Evolutionary conservation across 2,888 invertebrate species (phyloP).

Genomic region (Machimus atricapillus): DNA sequence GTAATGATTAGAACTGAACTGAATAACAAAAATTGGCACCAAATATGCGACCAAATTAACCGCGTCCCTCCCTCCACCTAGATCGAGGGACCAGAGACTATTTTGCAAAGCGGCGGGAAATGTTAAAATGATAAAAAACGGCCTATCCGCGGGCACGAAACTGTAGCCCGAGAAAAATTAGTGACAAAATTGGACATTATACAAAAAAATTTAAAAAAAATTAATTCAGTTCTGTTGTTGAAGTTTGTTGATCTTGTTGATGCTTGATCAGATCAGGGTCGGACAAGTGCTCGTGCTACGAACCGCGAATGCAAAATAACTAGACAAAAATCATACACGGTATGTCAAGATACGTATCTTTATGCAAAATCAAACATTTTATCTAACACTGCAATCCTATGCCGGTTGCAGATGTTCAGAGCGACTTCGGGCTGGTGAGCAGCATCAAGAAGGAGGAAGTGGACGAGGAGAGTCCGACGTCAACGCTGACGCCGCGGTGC

Average conservation of each 20-base stretch:
- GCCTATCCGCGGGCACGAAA: not conserved
- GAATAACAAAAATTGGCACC: conserved; percentile 26
- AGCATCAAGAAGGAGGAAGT: conserved; percentile 46
- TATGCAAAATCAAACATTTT: conserved; percentile 44
- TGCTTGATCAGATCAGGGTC: conserved; percentile 51
- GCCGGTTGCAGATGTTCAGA: conserved; percentile 54
- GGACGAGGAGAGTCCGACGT: not conserved
- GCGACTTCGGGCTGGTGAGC: conserved; percentile 49
- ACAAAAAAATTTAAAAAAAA: conserved; percentile 31
- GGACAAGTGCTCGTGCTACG: conserved; percentile 47
- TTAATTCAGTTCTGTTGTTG: conserved; percentile 53
- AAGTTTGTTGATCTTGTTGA: conserved; percentile 53
- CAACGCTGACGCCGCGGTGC: not conserved
- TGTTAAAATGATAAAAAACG: not conserved
- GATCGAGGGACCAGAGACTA: not conserved
- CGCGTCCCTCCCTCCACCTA: not conserved
- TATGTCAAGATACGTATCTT: conserved; percentile 32
- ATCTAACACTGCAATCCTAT: conserved; percentile 52
- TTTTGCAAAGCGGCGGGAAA: not conserved
- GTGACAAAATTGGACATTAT: conserved; percentile 35
- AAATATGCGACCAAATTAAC: conserved; percentile 3
- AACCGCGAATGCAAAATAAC: conserved; percentile 40
- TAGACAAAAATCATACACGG: conserved; percentile 28
- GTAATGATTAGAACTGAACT: conserved; percentile 47
- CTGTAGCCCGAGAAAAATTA: conserved; percentile 10